phyloP scores from a whole-genome alignment of 2,888 invertebrate genomes.

The Timema cristinae region DNA sequence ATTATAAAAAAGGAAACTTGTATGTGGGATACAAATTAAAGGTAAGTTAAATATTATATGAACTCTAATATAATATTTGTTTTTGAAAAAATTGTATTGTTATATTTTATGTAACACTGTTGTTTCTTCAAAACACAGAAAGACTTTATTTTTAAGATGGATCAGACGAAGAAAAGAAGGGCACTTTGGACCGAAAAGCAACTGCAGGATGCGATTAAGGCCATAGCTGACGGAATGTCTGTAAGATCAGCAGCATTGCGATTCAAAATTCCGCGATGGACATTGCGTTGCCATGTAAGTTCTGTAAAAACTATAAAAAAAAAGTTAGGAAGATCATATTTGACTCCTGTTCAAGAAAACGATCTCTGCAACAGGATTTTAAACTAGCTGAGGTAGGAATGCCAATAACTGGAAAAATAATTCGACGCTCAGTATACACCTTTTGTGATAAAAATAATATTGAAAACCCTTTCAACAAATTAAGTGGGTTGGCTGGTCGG shows the following conservation, averaged over 20 bases:
- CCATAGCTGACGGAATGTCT: too few relatives aligned
- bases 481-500: too few relatives aligned
- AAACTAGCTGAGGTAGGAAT: background rate
- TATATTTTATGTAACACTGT: background rate
- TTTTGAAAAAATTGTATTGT: too few relatives aligned
- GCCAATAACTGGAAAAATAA: background rate
- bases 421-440: background rate
- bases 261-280: background rate
- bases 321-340: background rate
- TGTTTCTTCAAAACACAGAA: background rate
- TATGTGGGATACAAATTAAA: too few relatives aligned
- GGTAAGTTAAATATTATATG: too few relatives aligned
- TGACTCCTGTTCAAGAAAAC: background rate
- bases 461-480: constrained; percentile 4
- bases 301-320: background rate
- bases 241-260: too few relatives aligned
- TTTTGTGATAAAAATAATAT: constrained; percentile 9
- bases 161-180: background rate
- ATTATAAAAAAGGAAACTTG: too few relatives aligned
- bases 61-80: too few relatives aligned
- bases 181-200: too few relatives aligned
- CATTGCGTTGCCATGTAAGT: background rate
- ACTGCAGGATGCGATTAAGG: too few relatives aligned
- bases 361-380: background rate
- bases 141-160: background rate